Base-by-base conservation (phyloP, 2,888 invertebrate genomes). In the Sphinx pinastri region DNA sequence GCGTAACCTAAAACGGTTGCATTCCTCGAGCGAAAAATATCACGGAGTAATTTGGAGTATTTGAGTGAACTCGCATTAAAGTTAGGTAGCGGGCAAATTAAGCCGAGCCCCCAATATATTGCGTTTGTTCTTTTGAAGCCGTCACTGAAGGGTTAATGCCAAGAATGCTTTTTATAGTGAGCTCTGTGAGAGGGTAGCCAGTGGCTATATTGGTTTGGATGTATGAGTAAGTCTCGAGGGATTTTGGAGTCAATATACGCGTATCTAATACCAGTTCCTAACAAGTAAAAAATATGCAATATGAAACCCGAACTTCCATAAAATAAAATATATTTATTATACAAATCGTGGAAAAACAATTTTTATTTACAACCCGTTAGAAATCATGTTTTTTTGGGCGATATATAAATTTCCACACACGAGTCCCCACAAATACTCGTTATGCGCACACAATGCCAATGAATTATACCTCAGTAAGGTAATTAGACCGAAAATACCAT, bases 401-500 rank as follows among this genome's bases (percentile, higher is more conserved):
- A 45, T 71, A 58, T 67, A 51, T 68, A 60, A 71, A 75, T 84
- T 82, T 79, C 80, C 87, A 86, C 88, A 85, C 82, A 82, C 77
- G 84, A 76, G 78, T 79, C 80, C 83, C 83, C 87, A 87, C 89
- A 88, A 89, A 89, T 87, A 87, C 82, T 84, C 87, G 87, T 88
- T 88, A 79, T 72, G 38, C 59, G 57, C 66, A 85, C 76, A 79
- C 84, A 83, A 86, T 86, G 84, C 90, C 91, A 90, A 93, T 93
- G 91, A 93, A 93, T 94, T 93, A 92, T 92, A 92, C 90, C 91
- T 90, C 88, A 89, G 93, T 84, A 86, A 92, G 91, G 93, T 94
- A 94, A 94, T 94, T 94, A 93, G 90, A 93, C 92, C 90, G 88
- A 93, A 93, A 92, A 94, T 93, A 92, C 93, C 93, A 94, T 93